Evolutionary conservation across 1,140 invertebrate species (phyloP).

Genomic region (Hermatobates lingyangjiaoensis): DNA sequence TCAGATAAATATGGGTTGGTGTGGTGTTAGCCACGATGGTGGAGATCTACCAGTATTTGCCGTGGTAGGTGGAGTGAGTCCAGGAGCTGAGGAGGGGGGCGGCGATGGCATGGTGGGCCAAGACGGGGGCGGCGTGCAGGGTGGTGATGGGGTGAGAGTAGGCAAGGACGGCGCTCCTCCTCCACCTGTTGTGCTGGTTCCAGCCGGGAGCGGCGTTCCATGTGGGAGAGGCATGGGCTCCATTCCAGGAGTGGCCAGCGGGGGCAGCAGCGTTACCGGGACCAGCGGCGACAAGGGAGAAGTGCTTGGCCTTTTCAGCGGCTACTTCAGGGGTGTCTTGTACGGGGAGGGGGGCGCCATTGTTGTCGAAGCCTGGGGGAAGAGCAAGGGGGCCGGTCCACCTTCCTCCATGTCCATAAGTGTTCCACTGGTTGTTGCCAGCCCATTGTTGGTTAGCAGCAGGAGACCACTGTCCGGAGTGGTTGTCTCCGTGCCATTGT

Average conservation of each 20-base stretch:
- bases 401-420: slow-evolving; percentile 28
- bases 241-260: slow-evolving; percentile 19
- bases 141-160: slow-evolving; percentile 32
- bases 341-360: slow-evolving; percentile 19
- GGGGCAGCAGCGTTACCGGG: slow-evolving; percentile 8
- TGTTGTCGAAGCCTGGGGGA: slow-evolving; percentile 26
- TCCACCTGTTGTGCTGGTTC: slow-evolving; percentile 24
- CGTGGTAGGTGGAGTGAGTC: no score
- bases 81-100: slow-evolving; percentile 30
- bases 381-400: slow-evolving; percentile 27
- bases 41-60: no score
- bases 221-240: slow-evolving; percentile 12
- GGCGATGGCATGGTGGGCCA: neutral
- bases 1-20: no score
- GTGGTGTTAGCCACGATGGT: no score
- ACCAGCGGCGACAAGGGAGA: slow-evolving; percentile 9
- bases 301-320: slow-evolving; percentile 16
- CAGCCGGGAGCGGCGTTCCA: neutral
- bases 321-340: slow-evolving; percentile 17
- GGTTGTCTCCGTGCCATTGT: neutral
- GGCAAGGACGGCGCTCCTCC: slow-evolving; percentile 35
- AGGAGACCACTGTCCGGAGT: neutral
- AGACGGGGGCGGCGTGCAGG: slow-evolving; percentile 21
- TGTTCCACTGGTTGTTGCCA: neutral
- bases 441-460: neutral